A percentile compares a stretch with the other conserved stretches of the same genome.
These are phyloP conservation scores for Prunella himalayana DNA, from an alignment of 2,113 vertebrate genomes.

Conservation along the genomic window DNA sequence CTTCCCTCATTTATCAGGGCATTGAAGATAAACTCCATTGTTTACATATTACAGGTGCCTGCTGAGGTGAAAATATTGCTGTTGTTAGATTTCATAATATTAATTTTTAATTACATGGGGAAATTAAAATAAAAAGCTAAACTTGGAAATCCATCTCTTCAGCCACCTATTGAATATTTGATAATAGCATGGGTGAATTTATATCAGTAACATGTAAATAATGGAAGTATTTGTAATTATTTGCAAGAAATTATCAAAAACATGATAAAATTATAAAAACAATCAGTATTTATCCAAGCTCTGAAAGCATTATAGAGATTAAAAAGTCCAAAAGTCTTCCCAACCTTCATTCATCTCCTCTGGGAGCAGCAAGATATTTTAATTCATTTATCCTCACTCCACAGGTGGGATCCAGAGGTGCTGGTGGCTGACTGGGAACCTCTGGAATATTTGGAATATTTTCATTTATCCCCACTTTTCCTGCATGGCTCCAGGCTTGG, in stretches of 20 bases:
- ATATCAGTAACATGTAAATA: neutral
- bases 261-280: neutral
- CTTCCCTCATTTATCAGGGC: neutral
- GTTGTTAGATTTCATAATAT: neutral
- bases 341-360: neutral
- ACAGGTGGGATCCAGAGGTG: neutral
- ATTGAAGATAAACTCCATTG: neutral
- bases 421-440: neutral
- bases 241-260: neutral
- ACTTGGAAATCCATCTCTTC: neutral
- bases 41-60: rapidly evolving
- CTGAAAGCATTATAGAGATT: neutral
- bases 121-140: neutral
- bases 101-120: neutral
- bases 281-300: neutral
- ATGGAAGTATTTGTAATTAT: neutral
- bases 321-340: neutral
- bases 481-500: neutral
- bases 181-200: neutral
- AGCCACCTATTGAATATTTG: neutral
- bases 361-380: neutral
- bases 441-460: neutral
- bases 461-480: neutral
- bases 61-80: neutral
- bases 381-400: neutral